Evolutionary conservation across 2,113 vertebrate genomes (phyloP).

Genomic region (Mirounga angustirostris): DNA sequence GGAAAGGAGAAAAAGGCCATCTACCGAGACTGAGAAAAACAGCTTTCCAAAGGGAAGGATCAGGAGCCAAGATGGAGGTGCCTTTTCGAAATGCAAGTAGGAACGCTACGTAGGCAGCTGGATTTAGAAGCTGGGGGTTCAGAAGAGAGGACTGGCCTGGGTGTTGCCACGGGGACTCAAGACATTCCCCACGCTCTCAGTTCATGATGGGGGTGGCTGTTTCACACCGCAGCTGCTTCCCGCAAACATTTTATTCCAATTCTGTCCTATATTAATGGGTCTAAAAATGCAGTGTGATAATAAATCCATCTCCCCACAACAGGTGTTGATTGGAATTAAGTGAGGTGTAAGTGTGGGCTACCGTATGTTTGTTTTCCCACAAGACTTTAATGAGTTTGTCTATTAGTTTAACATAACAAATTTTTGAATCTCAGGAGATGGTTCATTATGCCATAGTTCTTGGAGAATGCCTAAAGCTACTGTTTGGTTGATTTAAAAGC

Average conservation of each 20-base stretch:
- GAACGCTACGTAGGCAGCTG: background rate
- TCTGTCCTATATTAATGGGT: conserved; percentile 18
- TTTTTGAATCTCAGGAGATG: conserved; percentile 58
- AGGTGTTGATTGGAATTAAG: conserved; percentile 74
- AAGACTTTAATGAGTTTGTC: conserved; percentile 73
- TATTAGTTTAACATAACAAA: conserved; percentile 75
- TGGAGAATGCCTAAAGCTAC: conserved; percentile 56
- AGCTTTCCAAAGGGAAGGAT: background rate
- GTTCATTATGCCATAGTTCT: conserved; percentile 59
- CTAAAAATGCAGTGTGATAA: conserved; percentile 50
- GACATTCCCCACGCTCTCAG: background rate
- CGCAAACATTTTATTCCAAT: background rate
- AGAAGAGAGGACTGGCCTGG: background rate
- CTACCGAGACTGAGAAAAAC: background rate
- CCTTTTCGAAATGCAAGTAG: background rate
- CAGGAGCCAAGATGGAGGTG: background rate
- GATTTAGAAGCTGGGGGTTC: background rate
- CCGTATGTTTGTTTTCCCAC: conserved; percentile 76
- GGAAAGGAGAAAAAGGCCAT: background rate
- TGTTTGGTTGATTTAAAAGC: conserved; percentile 60
- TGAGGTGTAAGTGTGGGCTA: conserved; percentile 55
- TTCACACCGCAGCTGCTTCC: background rate
- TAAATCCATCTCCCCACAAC: conserved; percentile 61
- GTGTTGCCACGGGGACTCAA: background rate
- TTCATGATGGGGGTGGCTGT: background rate